Evolutionary conservation across 2,888 invertebrate genomes (phyloP), one percentile per base, ranked within the genome.

Genomic region (Barypeithes pellucidus): DNA sequence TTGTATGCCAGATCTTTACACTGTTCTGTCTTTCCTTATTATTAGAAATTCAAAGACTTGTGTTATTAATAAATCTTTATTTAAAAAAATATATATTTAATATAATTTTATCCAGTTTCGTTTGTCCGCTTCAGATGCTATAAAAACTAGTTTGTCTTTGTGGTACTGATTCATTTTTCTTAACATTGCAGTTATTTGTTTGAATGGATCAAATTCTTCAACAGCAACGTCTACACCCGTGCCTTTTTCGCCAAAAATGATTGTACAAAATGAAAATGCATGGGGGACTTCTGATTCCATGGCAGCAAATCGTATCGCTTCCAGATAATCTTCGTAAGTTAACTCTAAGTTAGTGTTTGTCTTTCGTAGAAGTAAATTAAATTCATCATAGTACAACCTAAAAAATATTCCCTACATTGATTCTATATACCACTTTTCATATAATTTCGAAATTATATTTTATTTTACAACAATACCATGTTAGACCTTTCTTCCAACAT

Each of bases 181-280:
- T 7, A 52, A 20, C 50, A 50, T 50, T 3, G 16, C 5, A 5
- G 12, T 20, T 24, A 68, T 22, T 2, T 39, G 45, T 20, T 16
- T 50, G 0, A 50, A 12, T n/a, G 50, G 29, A 14, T 68, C 41
- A 9, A 62, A 22, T n/a, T 59, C 68, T 22, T 57, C 68, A 22
- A 45, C 20, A 12, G 36, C 16, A 24, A 50, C 60, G 24, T 68
- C 68, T 18, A 45, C 45, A 9, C 47, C 45, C 0, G 57, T 29
- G 5, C 45, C 57, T 47, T 60, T 68, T 50, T 14, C 36, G 2
- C 50, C 68, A 36, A 68, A 68, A 43, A 68, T 59, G 0, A 61
- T 43, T 16, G 20, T 4, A 0, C 14, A 33, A 33, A 68, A 61
- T 8, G 22, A 39, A 7, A 68, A 1, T 2, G 61, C 60, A 22